These are phyloP conservation scores for Sardina pilchardus DNA, from an alignment of 2,113 vertebrate species.

Conservation along the genomic window DNA sequence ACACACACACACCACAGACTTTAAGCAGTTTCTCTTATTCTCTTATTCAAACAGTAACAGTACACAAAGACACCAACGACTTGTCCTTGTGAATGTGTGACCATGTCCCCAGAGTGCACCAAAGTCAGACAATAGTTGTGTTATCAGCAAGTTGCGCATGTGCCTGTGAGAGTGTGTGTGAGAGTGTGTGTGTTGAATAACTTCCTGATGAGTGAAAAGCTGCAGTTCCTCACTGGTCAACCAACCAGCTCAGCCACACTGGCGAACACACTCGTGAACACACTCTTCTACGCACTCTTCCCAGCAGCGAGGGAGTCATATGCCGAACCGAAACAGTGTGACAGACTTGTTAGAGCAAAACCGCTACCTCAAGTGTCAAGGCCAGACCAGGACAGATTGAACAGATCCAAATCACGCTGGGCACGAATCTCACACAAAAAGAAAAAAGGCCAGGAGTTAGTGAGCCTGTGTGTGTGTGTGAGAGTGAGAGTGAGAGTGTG, in stretches of 20 bases:
- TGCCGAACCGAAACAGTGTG: not conserved
- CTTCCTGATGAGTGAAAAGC: not conserved
- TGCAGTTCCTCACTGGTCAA: not conserved
- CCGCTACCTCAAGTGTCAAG: not conserved
- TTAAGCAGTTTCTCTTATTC: not conserved
- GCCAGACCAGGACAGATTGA: not conserved
- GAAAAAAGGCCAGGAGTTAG: not conserved
- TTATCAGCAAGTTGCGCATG: conserved; percentile 21
- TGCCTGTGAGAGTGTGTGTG: not conserved
- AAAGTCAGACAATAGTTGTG: conserved; percentile 29
- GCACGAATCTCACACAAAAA: not conserved
- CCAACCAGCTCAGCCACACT: not conserved
- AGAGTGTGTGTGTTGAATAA: not conserved
- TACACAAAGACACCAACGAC: not conserved
- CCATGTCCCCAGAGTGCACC: conserved; percentile 42
- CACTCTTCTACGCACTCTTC: not conserved
- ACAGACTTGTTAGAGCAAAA: not conserved
- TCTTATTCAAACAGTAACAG: not conserved
- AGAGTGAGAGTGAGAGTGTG: not conserved
- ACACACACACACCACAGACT: not conserved
- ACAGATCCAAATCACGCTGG: not conserved
- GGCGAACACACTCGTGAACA: not conserved
- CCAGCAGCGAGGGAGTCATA: not conserved
- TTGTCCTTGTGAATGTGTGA: conserved; percentile 27
- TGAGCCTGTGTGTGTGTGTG: not conserved